phyloP scores from a whole-genome alignment of 2,797 vertebrate genomes.

The Alca torda region DNA sequence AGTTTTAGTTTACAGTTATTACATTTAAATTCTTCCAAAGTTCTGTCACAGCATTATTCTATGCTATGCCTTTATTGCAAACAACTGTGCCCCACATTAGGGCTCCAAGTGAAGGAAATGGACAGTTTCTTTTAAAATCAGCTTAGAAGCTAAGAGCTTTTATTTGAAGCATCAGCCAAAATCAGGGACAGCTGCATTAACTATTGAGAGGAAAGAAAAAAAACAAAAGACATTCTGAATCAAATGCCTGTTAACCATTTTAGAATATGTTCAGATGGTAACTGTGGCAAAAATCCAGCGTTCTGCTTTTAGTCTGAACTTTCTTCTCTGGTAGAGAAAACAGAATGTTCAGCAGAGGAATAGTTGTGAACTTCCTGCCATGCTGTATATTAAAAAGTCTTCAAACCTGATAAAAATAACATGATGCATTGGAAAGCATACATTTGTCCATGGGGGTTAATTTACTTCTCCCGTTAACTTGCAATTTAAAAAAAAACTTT shows the following conservation, averaged over 20 bases:
- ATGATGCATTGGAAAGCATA: not conserved
- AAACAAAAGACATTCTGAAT: not conserved
- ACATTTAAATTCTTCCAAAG: not conserved
- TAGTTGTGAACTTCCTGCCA: not conserved
- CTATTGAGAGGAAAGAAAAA: not conserved
- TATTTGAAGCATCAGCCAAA: not conserved
- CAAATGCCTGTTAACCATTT: not conserved
- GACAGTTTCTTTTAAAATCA: not conserved
- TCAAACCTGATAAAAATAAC: not conserved
- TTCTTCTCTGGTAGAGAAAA: not conserved
- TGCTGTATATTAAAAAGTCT: not conserved
- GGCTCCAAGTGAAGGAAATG: not conserved
- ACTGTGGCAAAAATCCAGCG: not conserved
- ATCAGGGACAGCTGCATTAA: not conserved
- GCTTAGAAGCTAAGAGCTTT: not conserved
- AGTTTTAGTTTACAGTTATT: not conserved
- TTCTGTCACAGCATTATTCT: not conserved
- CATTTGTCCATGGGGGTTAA: not conserved
- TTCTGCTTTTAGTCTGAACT: not conserved
- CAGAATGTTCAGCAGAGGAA: not conserved
- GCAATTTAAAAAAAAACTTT: not conserved
- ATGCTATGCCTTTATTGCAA: not conserved
- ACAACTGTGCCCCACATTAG: not conserved
- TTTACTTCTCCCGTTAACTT: not conserved
- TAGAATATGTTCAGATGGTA: not conserved